Base-by-base conservation (phyloP, 2,888 invertebrate genomes). In the Tenthredo scrophulariae region DNA sequence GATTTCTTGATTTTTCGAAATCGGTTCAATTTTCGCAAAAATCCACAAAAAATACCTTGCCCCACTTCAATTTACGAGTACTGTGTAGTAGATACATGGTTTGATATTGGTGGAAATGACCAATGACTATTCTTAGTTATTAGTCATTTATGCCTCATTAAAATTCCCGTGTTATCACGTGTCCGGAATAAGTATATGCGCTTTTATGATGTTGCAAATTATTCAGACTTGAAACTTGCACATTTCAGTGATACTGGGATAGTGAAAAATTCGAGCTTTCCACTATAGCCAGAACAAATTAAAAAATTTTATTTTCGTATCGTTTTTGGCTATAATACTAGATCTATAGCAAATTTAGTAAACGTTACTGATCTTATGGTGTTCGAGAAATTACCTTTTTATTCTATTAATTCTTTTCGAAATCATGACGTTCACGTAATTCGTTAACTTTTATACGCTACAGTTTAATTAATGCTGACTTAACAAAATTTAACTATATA, bases 381-480 rank as follows among this genome's bases (percentile, higher is more conserved):
- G 7, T n/a, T 37, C 26, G 37, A 37, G 6, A 37, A 9, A 37
- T 2, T 26, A 43, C 18, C 37, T 33, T 13, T 46, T 26, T 18
- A 7, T 13, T 46, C 15, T 18, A 7, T 43, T 13, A 4, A 43
- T 46, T 26, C 22, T 74, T 75, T 46, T 13, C 26, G 7, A 15
- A 46, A 22, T 75, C 22, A 22, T 18, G 18, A 33, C n/a, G 40
- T 85, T 82, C 84, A 85, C 85, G 75, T 80, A 37, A 33, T 70
- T n/a, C n/a, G 74, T 84, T 84, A 85, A 85, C 75, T n/a, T 84
- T 54, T 58, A 85, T 84, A 85, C 65, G 67, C 85, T 85, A 70
- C 84, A 72, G 85, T 85, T 86, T 67, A 1, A 22, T 80, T 79
- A 85, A 87, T 85, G 85, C 83, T 83, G 84, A 77, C 3, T 77